Percentiles rank a stretch among this genome's conserved stretches.
Evolutionary conservation across 2,113 vertebrate species (phyloP).

Genomic region (Myocastor coypus): DNA sequence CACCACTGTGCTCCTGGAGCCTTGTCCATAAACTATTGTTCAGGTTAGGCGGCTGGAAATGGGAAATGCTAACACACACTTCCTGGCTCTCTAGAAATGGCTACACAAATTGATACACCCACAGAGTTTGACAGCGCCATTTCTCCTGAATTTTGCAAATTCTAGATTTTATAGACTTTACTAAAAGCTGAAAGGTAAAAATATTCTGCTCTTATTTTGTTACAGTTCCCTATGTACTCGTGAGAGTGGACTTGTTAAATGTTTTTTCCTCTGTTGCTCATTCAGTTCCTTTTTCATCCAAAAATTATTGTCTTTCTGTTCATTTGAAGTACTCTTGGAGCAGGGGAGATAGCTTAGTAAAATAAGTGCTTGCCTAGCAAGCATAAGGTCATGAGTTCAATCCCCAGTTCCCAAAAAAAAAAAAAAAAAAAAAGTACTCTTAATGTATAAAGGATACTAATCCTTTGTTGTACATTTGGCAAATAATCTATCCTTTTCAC

Average conservation of each 20-base stretch:
- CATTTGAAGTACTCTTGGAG: neutral
- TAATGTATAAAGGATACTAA: neutral
- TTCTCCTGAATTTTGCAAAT: neutral
- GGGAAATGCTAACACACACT: neutral
- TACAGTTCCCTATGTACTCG: neutral
- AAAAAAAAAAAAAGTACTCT: too few species aligned
- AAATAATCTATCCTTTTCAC: neutral
- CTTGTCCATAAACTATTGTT: neutral
- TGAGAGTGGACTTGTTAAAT: neutral
- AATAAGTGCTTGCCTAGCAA: too few species aligned
- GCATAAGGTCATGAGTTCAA: too few species aligned
- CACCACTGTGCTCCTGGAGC: neutral
- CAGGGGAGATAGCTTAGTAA: too few species aligned
- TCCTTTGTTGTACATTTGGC: neutral
- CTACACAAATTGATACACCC: neutral
- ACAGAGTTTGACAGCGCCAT: neutral
- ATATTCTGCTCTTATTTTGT: neutral
- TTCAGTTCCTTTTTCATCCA: neutral
- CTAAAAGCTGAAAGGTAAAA: neutral
- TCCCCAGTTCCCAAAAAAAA: too few species aligned
- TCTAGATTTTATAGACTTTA: conserved; percentile 35
- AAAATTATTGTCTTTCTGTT: neutral
- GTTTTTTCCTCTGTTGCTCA: neutral
- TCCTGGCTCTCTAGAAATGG: neutral
- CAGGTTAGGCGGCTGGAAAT: neutral